Conservation (phyloP, 2,888 invertebrate species). For the Himalopsyche anomala region DNA sequence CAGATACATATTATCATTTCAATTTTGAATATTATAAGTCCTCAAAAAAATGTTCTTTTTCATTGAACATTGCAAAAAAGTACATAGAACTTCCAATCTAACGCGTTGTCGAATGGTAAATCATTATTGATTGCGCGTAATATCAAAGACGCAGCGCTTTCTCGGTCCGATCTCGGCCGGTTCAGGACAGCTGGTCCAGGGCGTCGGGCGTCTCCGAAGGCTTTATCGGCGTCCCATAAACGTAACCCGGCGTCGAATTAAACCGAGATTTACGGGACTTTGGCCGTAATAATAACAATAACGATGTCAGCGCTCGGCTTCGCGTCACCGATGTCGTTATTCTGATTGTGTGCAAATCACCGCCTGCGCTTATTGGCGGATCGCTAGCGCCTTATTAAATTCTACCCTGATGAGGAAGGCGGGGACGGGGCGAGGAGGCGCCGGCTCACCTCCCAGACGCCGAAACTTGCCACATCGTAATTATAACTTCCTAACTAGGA, state of each 20-base stretch:
- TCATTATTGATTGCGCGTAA: no score
- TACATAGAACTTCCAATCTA: no score
- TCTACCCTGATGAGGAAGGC: neutral
- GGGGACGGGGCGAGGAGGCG: neutral
- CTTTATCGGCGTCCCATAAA: constrained; percentile 42
- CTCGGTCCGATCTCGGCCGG: neutral
- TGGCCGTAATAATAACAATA: constrained; percentile 38
- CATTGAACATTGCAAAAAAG: no score
- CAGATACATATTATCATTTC: no score
- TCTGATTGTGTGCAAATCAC: constrained; percentile 43
- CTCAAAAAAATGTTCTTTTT: no score
- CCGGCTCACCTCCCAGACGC: no score
- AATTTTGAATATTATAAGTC: no score
- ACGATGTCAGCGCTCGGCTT: constrained; percentile 31
- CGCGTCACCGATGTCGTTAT: constrained; percentile 41
- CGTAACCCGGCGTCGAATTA: constrained; percentile 42
- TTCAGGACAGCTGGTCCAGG: constrained; percentile 6
- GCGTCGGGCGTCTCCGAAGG: constrained; percentile 35
- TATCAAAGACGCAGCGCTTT: no score
- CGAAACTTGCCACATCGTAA: no score
- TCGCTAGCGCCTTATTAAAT: constrained; percentile 14
- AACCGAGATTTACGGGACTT: constrained; percentile 40
- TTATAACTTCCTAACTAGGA: no score
- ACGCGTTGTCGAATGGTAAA: no score
- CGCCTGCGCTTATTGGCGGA: constrained; percentile 13